These are phyloP conservation scores for Sapajus apella DNA, from an alignment of 2,113 vertebrate species.

Conservation along the genomic window DNA sequence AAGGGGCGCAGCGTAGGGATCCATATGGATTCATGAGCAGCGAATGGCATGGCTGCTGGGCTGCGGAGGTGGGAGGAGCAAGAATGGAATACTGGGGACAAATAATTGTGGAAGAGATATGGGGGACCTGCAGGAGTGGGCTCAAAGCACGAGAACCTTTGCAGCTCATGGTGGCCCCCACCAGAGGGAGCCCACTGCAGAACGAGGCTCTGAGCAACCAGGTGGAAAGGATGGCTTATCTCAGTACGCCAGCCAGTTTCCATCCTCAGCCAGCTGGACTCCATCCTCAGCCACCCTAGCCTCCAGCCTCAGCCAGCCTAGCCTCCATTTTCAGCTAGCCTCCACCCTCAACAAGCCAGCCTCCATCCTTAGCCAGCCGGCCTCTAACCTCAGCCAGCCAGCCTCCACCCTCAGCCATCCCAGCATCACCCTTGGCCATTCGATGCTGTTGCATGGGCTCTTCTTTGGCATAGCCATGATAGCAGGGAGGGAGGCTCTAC, in stretches of 20 bases:
- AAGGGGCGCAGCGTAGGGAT: too few relatives aligned
- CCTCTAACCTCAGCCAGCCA: too few relatives aligned
- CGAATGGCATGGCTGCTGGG: too few relatives aligned
- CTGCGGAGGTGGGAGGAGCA: neutral
- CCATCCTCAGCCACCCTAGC: too few relatives aligned
- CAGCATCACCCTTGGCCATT: too few relatives aligned
- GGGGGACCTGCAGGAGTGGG: too few relatives aligned
- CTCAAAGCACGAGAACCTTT: neutral
- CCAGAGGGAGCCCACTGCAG: neutral
- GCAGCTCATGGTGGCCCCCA: neutral
- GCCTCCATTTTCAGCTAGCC: too few relatives aligned
- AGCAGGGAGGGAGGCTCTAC: neutral
- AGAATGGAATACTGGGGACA: neutral
- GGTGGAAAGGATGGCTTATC: neutral
- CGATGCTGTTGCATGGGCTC: neutral
- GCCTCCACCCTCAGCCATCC: neutral
- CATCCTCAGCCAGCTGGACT: too few relatives aligned
- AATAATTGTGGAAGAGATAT: neutral
- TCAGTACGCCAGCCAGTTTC: rapidly evolving
- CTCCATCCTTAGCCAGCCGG: too few relatives aligned
- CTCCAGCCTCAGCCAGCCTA: too few relatives aligned
- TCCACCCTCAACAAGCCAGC: too few relatives aligned
- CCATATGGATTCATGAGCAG: neutral
- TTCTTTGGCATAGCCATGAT: neutral
- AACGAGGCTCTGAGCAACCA: neutral